These are phyloP conservation scores for Bilobella aurantiaca DNA, from an alignment of 1,140 invertebrate species.

Conservation along the genomic window DNA sequence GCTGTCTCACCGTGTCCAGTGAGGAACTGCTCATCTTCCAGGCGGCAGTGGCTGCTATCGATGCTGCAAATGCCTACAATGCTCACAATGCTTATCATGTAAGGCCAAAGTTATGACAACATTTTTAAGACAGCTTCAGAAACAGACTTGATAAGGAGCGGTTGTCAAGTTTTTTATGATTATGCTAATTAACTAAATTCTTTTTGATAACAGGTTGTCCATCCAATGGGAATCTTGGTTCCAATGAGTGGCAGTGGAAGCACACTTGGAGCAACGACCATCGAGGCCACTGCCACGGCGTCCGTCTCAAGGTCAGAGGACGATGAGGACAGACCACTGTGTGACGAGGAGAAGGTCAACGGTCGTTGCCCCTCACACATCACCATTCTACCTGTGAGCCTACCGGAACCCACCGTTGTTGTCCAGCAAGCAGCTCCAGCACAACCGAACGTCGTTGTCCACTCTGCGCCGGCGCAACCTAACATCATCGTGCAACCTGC, in stretches of 20 bases:
- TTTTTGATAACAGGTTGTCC: neutral
- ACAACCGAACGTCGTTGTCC: neutral
- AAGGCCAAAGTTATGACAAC: neutral
- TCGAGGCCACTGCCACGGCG: neutral
- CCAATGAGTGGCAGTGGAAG: neutral
- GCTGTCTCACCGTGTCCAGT: slow-evolving; percentile 15
- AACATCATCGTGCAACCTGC: neutral
- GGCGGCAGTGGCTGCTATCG: slow-evolving; percentile 9
- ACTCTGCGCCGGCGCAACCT: neutral
- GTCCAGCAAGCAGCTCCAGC: neutral
- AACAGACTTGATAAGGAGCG: neutral
- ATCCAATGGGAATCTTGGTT: neutral
- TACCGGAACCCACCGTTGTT: neutral
- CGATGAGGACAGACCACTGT: neutral
- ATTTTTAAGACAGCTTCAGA: neutral
- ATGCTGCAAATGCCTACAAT: neutral
- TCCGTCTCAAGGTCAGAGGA: slow-evolving; percentile 4
- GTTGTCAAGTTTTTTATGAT: neutral
- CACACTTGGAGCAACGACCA: neutral
- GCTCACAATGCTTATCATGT: neutral
- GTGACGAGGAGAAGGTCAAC: no score
- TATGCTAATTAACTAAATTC: neutral
- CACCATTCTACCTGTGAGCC: neutral
- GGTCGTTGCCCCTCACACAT: no score
- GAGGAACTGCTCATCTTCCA: neutral